These are phyloP conservation scores for Globodera ellingtonae DNA, from an alignment of 1,140 invertebrate species.

Conservation along the genomic window DNA sequence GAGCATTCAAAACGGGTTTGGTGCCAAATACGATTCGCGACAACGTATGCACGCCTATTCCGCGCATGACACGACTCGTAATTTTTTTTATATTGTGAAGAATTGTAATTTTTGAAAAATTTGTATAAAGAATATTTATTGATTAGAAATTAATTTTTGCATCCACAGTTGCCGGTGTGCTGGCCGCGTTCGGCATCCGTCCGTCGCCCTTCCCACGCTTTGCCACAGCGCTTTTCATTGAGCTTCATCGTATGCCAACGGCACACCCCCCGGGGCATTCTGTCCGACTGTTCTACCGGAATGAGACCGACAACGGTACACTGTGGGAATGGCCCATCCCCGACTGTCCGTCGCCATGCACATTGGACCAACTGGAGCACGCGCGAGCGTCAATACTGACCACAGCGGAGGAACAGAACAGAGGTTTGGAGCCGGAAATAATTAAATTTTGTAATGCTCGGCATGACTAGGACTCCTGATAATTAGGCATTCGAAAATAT, in stretches of 20 bases:
- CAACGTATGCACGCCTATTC: constrained; percentile 55
- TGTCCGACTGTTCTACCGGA: constrained; percentile 55
- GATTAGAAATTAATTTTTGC: too few relatives aligned
- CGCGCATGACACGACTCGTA: constrained; percentile 44
- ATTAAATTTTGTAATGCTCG: background rate
- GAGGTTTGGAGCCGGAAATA: background rate
- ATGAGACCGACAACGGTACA: constrained; percentile 41
- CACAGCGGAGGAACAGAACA: constrained; percentile 46
- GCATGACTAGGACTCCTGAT: background rate
- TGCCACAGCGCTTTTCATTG: constrained; percentile 37
- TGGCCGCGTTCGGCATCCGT: constrained; percentile 47
- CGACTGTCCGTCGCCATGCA: constrained; percentile 37
- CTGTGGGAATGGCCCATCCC: constrained; percentile 45
- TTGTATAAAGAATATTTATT: too few relatives aligned
- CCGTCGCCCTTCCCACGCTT: constrained; percentile 42
- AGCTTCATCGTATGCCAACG: constrained; percentile 26
- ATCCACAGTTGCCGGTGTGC: constrained; percentile 40
- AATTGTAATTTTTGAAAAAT: too few relatives aligned
- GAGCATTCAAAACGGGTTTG: constrained; percentile 5
- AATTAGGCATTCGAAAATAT: too few relatives aligned
- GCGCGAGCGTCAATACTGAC: constrained; percentile 24
- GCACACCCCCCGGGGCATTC: constrained; percentile 10
- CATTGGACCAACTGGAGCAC: constrained; percentile 16
- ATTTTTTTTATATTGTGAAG: background rate
- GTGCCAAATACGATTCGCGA: constrained; percentile 20